phyloP scores from a whole-genome alignment of 2,797 vertebrate species.

The Chlorospingus flavigularis region DNA sequence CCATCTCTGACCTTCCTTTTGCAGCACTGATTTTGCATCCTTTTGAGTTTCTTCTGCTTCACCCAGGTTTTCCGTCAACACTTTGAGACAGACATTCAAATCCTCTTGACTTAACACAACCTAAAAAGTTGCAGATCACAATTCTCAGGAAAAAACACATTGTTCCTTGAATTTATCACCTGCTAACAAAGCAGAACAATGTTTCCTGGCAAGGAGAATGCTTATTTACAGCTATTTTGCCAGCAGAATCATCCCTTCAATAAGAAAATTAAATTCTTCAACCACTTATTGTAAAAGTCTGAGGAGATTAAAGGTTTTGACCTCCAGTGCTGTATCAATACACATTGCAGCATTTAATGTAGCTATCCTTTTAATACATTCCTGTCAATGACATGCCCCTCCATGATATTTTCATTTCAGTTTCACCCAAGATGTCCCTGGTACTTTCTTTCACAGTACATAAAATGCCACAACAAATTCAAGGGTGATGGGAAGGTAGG shows the following conservation, averaged over 20 bases:
- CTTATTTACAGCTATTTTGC: not conserved
- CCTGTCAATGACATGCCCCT: not conserved
- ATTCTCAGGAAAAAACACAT: not conserved
- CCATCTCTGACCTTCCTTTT: slow-evolving; percentile 73
- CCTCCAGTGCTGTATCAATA: not conserved
- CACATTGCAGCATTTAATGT: not conserved
- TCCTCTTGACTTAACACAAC: slow-evolving; percentile 89
- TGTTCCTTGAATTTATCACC: not conserved
- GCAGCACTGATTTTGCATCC: slow-evolving; percentile 49
- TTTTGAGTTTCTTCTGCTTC: slow-evolving; percentile 75
- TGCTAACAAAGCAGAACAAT: not conserved
- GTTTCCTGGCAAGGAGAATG: not conserved
- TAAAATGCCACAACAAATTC: not conserved
- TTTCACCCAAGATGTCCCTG: not conserved
- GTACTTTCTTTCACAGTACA: not conserved
- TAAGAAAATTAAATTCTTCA: not conserved
- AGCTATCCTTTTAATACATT: not conserved
- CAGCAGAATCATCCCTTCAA: not conserved
- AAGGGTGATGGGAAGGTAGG: not conserved
- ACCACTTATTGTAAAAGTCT: not conserved
- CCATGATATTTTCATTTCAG: not conserved
- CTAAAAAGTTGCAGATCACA: slow-evolving; percentile 67
- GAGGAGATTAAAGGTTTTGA: not conserved
- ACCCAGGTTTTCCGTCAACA: slow-evolving; percentile 89
- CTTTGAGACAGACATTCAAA: slow-evolving; percentile 87